Evolutionary conservation across 2,888 invertebrate species (phyloP).

Genomic region (Lasioglossum vierecki): DNA sequence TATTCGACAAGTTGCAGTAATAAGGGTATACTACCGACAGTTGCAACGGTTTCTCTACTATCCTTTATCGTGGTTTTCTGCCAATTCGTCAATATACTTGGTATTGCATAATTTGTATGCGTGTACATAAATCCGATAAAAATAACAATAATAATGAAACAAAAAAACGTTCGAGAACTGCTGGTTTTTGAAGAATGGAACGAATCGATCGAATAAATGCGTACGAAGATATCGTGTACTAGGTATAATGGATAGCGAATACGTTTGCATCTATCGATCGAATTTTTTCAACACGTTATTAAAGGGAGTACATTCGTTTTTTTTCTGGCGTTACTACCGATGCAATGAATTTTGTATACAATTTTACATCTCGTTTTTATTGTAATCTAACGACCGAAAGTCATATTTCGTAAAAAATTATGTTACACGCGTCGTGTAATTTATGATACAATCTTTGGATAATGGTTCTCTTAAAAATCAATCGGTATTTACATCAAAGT

Average conservation of each 20-base stretch:
- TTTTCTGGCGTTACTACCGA: conserved; percentile 20
- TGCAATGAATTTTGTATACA: conserved; percentile 33
- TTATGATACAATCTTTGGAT: conserved; percentile 66
- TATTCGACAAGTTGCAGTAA: conserved; percentile 48
- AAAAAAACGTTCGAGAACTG: conserved; percentile 11
- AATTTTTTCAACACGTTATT: conserved; percentile 7
- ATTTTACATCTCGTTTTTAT: conserved; percentile 20
- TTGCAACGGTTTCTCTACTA: neutral
- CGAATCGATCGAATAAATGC: conserved; percentile 41
- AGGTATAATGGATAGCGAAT: conserved; percentile 25
- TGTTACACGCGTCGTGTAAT: conserved; percentile 39
- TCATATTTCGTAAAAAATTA: conserved; percentile 54
- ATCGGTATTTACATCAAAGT: conserved; percentile 45
- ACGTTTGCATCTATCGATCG: conserved; percentile 24
- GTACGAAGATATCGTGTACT: conserved; percentile 5
- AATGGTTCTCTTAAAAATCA: conserved; percentile 53
- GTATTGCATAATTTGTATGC: neutral
- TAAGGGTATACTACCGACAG: conserved; percentile 6
- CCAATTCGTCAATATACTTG: conserved; percentile 9
- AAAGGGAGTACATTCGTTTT: conserved; percentile 42
- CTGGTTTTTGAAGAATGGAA: conserved; percentile 23
- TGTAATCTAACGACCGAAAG: conserved; percentile 43
- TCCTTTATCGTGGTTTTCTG: neutral
- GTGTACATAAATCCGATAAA: neutral
- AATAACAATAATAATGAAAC: neutral